Percentiles rank a stretch among this genome's conserved stretches.
phyloP scores from a whole-genome alignment of 2,797 vertebrate genomes.

The Chelidonichthys spinosus region DNA sequence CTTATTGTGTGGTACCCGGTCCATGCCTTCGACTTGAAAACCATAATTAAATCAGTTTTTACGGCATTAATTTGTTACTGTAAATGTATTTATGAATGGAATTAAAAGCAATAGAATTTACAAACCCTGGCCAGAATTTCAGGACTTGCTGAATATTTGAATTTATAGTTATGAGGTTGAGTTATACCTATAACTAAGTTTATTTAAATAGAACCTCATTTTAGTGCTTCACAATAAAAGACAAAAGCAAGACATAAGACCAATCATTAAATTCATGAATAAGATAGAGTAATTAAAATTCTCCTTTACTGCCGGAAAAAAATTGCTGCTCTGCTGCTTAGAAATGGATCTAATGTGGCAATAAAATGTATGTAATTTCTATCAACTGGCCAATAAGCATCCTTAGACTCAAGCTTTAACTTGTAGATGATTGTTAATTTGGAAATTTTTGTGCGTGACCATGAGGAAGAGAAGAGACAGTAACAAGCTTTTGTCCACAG shows the following conservation, averaged over 20 bases:
- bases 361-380: slow-evolving; percentile 19
- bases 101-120: not conserved
- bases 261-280: rapidly evolving
- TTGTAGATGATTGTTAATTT: slow-evolving; percentile 19
- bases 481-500: slow-evolving; percentile 68
- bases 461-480: slow-evolving; percentile 27
- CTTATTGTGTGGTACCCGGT: not conserved
- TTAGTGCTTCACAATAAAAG: not conserved
- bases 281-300: not conserved
- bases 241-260: not conserved
- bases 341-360: slow-evolving; percentile 21
- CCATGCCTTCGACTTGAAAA: not conserved
- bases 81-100: not conserved
- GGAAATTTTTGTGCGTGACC: slow-evolving; percentile 6
- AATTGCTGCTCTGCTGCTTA: not conserved
- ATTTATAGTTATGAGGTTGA: too few relatives aligned
- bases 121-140: not conserved
- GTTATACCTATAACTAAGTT: not conserved
- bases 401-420: not conserved
- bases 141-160: not conserved
- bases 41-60: not conserved
- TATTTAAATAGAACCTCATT: not conserved
- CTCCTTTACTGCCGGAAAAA: not conserved
- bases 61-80: not conserved
- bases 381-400: not conserved